Evolutionary conservation across 1,140 invertebrate species (phyloP).

Genomic region (Drosophila micromelanica): DNA sequence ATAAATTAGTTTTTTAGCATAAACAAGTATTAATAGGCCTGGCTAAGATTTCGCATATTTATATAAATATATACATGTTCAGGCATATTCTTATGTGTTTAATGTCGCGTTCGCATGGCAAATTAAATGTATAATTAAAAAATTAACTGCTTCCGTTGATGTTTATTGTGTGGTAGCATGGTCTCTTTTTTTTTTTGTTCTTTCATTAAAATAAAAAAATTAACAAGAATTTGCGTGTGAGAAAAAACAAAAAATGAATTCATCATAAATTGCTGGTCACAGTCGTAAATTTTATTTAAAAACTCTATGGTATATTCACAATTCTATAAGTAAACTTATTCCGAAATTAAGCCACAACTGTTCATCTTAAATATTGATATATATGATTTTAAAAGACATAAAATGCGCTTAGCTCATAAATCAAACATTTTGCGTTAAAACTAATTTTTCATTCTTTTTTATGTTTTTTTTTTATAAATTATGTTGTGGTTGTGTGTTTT

Average conservation of each 20-base stretch:
- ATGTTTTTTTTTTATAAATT: not conserved
- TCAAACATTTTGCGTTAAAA: constrained; percentile 10
- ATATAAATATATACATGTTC: constrained; percentile 6
- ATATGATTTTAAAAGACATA: constrained; percentile 6
- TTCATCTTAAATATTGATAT: not conserved
- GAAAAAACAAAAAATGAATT: constrained; percentile 3
- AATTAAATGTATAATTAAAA: constrained; percentile 79
- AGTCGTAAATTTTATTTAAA: constrained; percentile 15
- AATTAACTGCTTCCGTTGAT: constrained; percentile 80
- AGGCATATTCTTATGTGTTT: constrained; percentile 22
- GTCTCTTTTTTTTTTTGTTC: constrained; percentile 20
- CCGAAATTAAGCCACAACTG: not conserved
- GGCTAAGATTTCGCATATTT: constrained; percentile 23
- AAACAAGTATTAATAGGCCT: constrained; percentile 42
- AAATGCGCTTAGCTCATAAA: constrained; percentile 19
- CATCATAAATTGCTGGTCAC: constrained; percentile 9
- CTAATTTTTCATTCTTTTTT: constrained; percentile 8
- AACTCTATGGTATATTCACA: constrained; percentile 13
- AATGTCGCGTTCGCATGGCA: constrained; percentile 57
- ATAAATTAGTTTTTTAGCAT: not conserved
- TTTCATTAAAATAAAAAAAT: constrained; percentile 32
- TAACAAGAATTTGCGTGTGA: constrained; percentile 20
- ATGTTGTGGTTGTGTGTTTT: not conserved
- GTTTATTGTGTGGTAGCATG: constrained; percentile 64
- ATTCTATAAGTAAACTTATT: not conserved